Percentiles rank a stretch among this genome's conserved stretches.
phyloP scores from a whole-genome alignment of 2,888 invertebrate species.

The Tholera decimalis region DNA sequence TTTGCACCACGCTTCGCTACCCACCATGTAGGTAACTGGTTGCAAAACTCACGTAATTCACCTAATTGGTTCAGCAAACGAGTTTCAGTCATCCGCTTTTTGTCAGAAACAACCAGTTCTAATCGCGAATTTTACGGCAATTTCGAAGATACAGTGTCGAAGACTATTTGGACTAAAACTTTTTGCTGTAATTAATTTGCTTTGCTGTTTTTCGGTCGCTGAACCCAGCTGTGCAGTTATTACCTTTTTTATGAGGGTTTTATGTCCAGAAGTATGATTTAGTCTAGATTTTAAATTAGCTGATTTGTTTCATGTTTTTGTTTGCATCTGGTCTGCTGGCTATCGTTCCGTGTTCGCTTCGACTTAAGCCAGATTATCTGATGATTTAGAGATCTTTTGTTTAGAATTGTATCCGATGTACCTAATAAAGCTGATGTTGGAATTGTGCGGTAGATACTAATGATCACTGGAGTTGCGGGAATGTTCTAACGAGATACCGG shows the following conservation, averaged over 20 bases:
- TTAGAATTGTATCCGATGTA: too few species aligned
- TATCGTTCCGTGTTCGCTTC: conserved; percentile 30
- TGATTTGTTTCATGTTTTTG: conserved; percentile 39
- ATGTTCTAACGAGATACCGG: too few species aligned
- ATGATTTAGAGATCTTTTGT: conserved; percentile 35
- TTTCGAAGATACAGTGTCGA: conserved; percentile 30
- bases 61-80: conserved; percentile 57
- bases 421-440: not conserved
- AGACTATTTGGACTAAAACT: conserved; percentile 39
- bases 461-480: too few species aligned
- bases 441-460: not conserved
- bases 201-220: conserved; percentile 54
- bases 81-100: conserved; percentile 51
- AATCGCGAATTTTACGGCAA: conserved; percentile 51
- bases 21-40: conserved; percentile 59
- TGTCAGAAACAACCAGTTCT: conserved; percentile 46
- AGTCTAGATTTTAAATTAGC: conserved; percentile 45
- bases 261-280: conserved; percentile 38
- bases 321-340: conserved; percentile 43
- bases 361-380: not conserved
- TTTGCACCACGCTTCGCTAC: conserved; percentile 50
- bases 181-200: conserved; percentile 58
- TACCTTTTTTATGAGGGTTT: conserved; percentile 53
- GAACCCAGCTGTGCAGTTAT: conserved; percentile 55
- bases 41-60: conserved; percentile 64